phyloP scores from a whole-genome alignment of 1,140 invertebrate species.

The Drosophila biarmipes region DNA sequence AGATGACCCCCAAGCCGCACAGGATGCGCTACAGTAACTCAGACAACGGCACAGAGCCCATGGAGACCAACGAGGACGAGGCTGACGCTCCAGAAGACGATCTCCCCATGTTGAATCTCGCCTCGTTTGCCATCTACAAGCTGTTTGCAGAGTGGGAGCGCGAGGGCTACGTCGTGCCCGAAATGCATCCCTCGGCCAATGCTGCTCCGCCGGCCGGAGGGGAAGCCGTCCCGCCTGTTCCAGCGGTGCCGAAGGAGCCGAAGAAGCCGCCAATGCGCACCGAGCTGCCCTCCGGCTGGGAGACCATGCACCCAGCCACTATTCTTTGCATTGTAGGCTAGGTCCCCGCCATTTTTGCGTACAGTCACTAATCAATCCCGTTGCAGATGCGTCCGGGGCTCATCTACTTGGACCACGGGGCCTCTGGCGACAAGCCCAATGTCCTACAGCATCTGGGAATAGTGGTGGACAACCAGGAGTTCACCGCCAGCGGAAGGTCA shows the following conservation, averaged over 20 bases:
- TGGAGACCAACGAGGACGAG: constrained; percentile 51
- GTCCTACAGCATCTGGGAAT: constrained; percentile 85
- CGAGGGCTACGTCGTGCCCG: constrained; percentile 88
- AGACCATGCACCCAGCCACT: constrained; percentile 89
- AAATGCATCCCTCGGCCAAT: constrained; percentile 65
- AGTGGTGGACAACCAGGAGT: constrained; percentile 85
- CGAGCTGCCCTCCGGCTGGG: constrained; percentile 86
- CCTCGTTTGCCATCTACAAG: constrained; percentile 91
- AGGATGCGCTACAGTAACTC: constrained; percentile 21
- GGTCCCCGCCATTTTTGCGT: too few relatives aligned
- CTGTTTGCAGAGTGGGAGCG: constrained; percentile 91
- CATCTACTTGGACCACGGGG: constrained; percentile 87
- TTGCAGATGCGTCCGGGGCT: constrained; percentile 88
- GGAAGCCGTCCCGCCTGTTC: constrained; percentile 25
- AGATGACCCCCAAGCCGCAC: constrained; percentile 86
- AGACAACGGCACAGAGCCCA: constrained; percentile 12
- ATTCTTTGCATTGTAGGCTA: constrained; percentile 86
- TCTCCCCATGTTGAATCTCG: constrained; percentile 90
- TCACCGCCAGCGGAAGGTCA: constrained; percentile 84
- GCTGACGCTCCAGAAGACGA: constrained; percentile 84
- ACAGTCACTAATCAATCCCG: background rate
- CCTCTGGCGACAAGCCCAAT: constrained; percentile 87
- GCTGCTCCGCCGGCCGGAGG: constrained; percentile 42
- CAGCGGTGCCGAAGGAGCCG: constrained; percentile 62
- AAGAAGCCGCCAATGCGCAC: constrained; percentile 85